phyloP scores from a whole-genome alignment of 1,140 invertebrate species.

The Lordiphosa collinella region DNA sequence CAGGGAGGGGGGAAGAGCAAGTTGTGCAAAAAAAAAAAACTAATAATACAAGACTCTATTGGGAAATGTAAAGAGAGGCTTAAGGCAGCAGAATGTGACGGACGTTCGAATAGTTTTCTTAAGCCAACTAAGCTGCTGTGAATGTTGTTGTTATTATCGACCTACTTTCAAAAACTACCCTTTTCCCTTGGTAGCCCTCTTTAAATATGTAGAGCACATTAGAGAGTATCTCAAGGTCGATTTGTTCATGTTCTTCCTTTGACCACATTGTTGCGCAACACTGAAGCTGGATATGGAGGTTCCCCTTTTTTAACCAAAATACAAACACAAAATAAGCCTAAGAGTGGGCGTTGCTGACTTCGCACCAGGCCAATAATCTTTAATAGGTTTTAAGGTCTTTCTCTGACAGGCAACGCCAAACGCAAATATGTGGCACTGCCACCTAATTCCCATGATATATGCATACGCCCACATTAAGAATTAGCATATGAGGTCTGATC shows the following conservation, averaged over 20 bases:
- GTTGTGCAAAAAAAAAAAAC: too few species aligned
- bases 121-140: too few species aligned
- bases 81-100: too few species aligned
- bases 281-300: not conserved
- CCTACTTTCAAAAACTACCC: too few species aligned
- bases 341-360: slow-evolving; percentile 35
- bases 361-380: slow-evolving; percentile 60
- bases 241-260: not conserved
- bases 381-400: slow-evolving; percentile 46
- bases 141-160: too few species aligned
- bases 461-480: slow-evolving; percentile 20
- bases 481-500: slow-evolving; percentile 31
- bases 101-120: too few species aligned
- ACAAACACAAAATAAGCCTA: slow-evolving; percentile 13
- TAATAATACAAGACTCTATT: too few species aligned
- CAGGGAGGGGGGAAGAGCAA: too few species aligned
- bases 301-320: not conserved
- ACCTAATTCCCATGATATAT: not conserved
- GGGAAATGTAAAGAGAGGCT: too few species aligned
- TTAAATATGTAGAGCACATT: too few species aligned
- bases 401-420: slow-evolving; percentile 11
- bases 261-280: slow-evolving; percentile 61
- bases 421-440: slow-evolving; percentile 6
- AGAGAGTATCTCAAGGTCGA: slow-evolving; percentile 10
- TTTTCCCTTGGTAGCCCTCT: too few species aligned